Conservation (phyloP, 2,113 vertebrate species). For the Campylomormyrus numenius region DNA sequence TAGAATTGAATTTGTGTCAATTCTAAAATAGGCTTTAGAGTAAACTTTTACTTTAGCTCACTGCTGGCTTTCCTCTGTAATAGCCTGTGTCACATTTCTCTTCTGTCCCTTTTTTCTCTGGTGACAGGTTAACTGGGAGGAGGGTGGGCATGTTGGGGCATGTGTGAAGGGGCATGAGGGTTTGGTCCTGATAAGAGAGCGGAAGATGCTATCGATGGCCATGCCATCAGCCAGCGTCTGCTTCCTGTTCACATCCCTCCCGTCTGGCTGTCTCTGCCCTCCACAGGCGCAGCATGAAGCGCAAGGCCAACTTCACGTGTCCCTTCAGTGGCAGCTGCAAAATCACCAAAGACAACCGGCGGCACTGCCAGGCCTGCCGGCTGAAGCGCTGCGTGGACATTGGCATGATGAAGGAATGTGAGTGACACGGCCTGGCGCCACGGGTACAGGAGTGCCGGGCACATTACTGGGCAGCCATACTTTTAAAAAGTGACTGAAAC, state of each 20-base stretch:
- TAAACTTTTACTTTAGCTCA: neutral
- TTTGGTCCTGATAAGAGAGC: neutral
- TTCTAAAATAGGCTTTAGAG: neutral
- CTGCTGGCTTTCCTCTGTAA: neutral
- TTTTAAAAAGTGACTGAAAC: neutral
- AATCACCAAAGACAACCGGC: conserved; percentile 97
- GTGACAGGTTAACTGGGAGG: neutral
- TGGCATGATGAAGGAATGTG: conserved; percentile 99
- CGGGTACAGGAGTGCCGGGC: neutral
- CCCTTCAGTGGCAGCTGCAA: conserved; percentile 86
- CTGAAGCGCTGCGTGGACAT: conserved; percentile 93
- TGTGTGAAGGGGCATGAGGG: neutral
- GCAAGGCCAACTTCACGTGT: conserved; percentile 85
- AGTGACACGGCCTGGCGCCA: conserved; percentile 52
- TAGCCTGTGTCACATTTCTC: neutral
- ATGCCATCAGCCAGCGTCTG: neutral
- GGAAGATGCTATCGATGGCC: neutral
- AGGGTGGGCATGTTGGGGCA: neutral
- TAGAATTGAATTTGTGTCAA: neutral
- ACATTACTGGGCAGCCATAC: neutral
- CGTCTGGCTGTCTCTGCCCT: neutral
- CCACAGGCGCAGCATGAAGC: conserved; percentile 91
- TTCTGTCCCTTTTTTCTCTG: neutral
- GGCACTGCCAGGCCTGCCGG: conserved; percentile 93
- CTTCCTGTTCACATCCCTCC: neutral